These are phyloP conservation scores for Ophthalmolycus amberensis DNA, from an alignment of 2,113 vertebrate species.

Conservation along the genomic window DNA sequence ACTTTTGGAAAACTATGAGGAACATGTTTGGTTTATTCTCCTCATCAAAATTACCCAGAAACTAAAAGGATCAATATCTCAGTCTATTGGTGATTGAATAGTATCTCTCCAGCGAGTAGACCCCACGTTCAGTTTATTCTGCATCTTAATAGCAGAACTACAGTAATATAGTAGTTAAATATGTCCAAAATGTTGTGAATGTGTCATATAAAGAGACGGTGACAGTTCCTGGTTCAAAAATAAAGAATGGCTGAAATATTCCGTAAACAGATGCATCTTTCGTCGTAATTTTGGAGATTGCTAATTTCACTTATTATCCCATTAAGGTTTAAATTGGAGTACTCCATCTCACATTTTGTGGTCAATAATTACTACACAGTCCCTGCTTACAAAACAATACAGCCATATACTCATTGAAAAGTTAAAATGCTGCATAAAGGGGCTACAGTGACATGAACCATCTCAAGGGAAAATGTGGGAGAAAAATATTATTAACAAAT, in stretches of 20 bases:
- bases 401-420: background rate
- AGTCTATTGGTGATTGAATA: background rate
- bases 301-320: background rate
- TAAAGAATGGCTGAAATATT: background rate
- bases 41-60: background rate
- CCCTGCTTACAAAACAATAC: background rate
- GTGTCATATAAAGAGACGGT: background rate
- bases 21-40: background rate
- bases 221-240: background rate
- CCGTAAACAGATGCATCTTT: background rate
- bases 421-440: background rate
- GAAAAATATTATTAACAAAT: background rate
- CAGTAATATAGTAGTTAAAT: too few relatives aligned
- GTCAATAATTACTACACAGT: too few relatives aligned
- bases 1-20: background rate
- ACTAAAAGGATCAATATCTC: background rate
- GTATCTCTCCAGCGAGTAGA: too few relatives aligned
- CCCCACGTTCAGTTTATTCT: too few relatives aligned
- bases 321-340: background rate
- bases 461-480: background rate
- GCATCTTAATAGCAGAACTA: too few relatives aligned
- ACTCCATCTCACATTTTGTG: background rate
- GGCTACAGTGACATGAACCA: background rate
- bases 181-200: background rate
- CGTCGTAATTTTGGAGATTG: background rate